A percentile compares a stretch with the other conserved stretches of the same genome.
Evolutionary conservation across 2,888 invertebrate species (phyloP).

Genomic region (Hofmannophila pseudospretella): DNA sequence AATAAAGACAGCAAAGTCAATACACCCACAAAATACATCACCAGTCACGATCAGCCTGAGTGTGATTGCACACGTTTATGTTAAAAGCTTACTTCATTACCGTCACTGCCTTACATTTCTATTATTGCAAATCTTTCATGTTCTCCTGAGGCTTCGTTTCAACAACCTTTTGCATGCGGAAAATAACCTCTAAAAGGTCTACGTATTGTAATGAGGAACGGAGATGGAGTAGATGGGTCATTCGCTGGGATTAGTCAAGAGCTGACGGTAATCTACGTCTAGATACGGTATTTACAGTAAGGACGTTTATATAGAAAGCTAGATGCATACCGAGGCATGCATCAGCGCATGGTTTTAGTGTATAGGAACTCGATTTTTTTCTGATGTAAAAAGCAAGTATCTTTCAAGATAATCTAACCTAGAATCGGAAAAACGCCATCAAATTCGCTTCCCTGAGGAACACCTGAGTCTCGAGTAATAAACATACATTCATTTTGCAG

Average conservation of each 20-base stretch:
- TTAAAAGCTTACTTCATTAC: constrained; percentile 7
- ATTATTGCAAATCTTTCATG: constrained; percentile 7
- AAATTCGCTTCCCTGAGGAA: too few species aligned
- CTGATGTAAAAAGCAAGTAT: too few species aligned
- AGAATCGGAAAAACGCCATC: too few species aligned
- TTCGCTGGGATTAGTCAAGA: neutral
- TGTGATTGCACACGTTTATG: constrained; percentile 16
- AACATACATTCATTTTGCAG: too few species aligned
- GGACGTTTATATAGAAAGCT: too few species aligned
- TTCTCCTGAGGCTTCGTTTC: constrained; percentile 2
- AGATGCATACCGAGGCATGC: too few species aligned
- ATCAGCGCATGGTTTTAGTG: too few species aligned
- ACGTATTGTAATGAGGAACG: neutral
- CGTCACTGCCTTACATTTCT: neutral
- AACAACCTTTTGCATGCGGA: constrained; percentile 4
- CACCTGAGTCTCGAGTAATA: too few species aligned
- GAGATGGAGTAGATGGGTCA: neutral
- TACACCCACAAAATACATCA: constrained; percentile 36
- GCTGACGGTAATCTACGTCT: too few species aligned
- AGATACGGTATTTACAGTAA: too few species aligned
- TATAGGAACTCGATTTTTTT: too few species aligned
- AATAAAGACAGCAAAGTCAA: constrained; percentile 22
- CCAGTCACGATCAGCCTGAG: constrained; percentile 28
- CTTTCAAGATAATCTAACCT: too few species aligned
- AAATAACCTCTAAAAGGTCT: constrained; percentile 3